Conservation (phyloP, 2,888 invertebrate genomes). For the Andrena fulva region DNA sequence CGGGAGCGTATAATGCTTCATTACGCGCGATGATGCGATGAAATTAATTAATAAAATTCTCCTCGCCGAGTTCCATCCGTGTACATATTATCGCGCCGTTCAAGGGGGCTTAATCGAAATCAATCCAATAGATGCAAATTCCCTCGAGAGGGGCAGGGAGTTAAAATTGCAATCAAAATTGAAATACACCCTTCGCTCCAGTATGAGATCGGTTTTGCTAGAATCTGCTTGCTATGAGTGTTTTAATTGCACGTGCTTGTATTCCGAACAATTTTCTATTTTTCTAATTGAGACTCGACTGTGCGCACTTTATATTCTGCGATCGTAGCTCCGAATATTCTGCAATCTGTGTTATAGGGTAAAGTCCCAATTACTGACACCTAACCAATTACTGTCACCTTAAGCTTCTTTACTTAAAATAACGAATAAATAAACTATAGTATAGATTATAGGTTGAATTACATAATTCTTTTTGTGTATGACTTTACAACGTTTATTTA, state of each 20-base stretch:
- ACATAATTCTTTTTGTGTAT: no score
- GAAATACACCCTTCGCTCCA: neutral
- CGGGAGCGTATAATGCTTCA: slow-evolving; percentile 33
- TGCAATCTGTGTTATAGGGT: no score
- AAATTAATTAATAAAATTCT: slow-evolving; percentile 59
- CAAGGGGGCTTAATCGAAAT: slow-evolving; percentile 37
- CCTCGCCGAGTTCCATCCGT: neutral
- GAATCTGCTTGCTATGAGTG: neutral
- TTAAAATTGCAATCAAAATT: slow-evolving; percentile 20
- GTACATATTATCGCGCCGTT: slow-evolving; percentile 20
- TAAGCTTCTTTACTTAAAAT: no score
- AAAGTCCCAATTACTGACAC: no score
- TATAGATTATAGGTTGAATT: no score
- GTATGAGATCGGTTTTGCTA: neutral
- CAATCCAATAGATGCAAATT: slow-evolving; percentile 25
- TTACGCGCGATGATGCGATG: slow-evolving; percentile 44
- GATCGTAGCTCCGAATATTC: no score
- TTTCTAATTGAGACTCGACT: no score
- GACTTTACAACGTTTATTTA: no score
- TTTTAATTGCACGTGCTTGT: neutral
- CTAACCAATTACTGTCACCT: no score
- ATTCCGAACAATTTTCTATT: no score
- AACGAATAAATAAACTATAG: no score
- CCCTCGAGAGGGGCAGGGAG: neutral
- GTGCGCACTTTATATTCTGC: no score